Conservation (phyloP, 2,113 vertebrate species). For the Spea bombifrons region DNA sequence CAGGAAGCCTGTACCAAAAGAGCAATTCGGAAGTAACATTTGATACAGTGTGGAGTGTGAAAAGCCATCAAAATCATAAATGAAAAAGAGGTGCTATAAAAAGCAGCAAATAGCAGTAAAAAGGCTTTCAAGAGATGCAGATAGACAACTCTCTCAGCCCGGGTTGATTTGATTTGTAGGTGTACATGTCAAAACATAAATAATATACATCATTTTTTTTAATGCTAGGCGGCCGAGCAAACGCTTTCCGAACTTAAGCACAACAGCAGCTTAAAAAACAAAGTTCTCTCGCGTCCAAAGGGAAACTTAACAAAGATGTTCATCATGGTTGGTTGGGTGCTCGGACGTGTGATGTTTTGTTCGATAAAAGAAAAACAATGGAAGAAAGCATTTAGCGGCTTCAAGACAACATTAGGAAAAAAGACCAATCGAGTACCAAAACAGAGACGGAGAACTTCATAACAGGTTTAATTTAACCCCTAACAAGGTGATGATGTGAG, state of each 20-base stretch:
- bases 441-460: too few relatives aligned
- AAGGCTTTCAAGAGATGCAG: slow-evolving; percentile 35
- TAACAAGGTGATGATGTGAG: too few relatives aligned
- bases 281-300: too few relatives aligned
- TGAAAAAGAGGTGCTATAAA: slow-evolving; percentile 9
- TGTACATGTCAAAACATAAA: slow-evolving; percentile 14
- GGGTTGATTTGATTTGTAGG: slow-evolving; percentile 16
- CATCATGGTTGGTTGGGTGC: too few relatives aligned
- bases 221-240: background rate
- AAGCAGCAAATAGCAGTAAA: background rate
- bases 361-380: too few relatives aligned
- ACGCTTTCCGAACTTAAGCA: background rate
- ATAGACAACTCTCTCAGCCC: slow-evolving; percentile 11
- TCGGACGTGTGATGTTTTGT: too few relatives aligned
- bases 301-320: too few relatives aligned
- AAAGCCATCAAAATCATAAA: slow-evolving; percentile 31
- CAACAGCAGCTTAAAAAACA: background rate
- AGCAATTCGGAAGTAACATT: slow-evolving; percentile 28
- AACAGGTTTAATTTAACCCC: too few relatives aligned
- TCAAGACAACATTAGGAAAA: too few relatives aligned
- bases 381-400: too few relatives aligned
- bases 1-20: slow-evolving; percentile 19
- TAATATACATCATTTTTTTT: background rate
- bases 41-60: slow-evolving; percentile 19
- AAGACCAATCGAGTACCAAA: too few relatives aligned